These are phyloP conservation scores for Tylochromis polylepis DNA, from an alignment of 2,113 vertebrate species.

Conservation along the genomic window DNA sequence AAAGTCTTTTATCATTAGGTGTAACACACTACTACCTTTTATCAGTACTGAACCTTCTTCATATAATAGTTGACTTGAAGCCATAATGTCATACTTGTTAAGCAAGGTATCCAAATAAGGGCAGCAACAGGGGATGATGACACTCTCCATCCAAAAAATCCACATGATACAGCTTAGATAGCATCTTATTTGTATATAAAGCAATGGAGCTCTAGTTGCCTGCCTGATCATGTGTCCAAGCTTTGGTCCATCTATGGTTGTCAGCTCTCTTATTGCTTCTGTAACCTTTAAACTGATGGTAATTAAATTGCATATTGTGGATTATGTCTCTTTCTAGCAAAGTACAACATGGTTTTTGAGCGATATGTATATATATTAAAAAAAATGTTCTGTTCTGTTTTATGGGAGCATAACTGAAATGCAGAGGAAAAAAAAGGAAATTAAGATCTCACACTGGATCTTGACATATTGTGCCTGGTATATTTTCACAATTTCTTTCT, in stretches of 20 bases:
- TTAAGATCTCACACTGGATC: background rate
- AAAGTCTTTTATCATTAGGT: background rate
- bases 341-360: background rate
- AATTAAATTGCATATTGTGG: background rate
- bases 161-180: accelerated
- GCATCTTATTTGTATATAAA: background rate
- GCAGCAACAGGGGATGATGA: background rate
- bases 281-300: background rate
- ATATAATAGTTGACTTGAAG: background rate
- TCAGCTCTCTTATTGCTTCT: background rate
- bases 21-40: background rate
- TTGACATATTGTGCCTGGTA: background rate
- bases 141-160: accelerated
- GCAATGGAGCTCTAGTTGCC: background rate
- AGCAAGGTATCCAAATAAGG: background rate
- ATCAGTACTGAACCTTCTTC: background rate
- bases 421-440: background rate
- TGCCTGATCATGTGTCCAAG: background rate
- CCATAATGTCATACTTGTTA: background rate
- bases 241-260: background rate
- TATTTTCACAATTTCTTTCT: background rate
- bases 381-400: background rate
- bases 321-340: background rate
- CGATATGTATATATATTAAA: accelerated
- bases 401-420: background rate